phyloP scores from a whole-genome alignment of 2,113 vertebrate species.

The Dipodomys spectabilis region DNA sequence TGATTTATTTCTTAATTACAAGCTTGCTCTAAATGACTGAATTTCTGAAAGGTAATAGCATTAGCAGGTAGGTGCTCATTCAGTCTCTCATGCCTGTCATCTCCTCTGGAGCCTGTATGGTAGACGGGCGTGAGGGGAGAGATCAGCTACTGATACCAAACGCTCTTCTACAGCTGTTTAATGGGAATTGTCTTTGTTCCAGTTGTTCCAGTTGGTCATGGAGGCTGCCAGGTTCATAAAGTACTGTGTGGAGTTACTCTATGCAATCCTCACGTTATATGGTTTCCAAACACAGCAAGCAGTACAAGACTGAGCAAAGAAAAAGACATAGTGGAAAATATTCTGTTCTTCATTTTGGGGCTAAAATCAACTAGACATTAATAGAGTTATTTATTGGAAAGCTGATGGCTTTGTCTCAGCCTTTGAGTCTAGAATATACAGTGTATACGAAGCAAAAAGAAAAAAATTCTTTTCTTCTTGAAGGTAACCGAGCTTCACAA shows the following conservation, averaged over 20 bases:
- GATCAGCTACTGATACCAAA: background rate
- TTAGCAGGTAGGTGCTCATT: background rate
- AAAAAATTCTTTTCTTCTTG: constrained; percentile 84
- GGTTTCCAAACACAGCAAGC: background rate
- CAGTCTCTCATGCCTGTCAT: fast-evolving
- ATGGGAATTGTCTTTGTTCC: background rate
- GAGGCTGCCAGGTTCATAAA: background rate
- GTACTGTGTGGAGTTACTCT: background rate
- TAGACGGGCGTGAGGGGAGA: background rate
- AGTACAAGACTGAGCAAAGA: background rate
- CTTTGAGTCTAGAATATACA: background rate
- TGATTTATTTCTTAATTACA: background rate
- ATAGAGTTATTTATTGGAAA: background rate
- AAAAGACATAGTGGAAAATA: background rate
- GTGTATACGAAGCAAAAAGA: constrained; percentile 61
- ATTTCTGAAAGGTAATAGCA: background rate
- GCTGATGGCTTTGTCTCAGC: background rate
- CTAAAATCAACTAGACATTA: background rate
- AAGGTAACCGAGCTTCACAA: constrained; percentile 99
- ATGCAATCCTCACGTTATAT: background rate
- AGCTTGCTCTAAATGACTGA: background rate
- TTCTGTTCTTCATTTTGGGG: background rate
- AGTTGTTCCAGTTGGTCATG: background rate
- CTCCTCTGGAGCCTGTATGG: background rate
- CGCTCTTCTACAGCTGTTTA: background rate